Evolutionary conservation across 2,888 invertebrate species (phyloP).

Genomic region (Leptopilina myrica): DNA sequence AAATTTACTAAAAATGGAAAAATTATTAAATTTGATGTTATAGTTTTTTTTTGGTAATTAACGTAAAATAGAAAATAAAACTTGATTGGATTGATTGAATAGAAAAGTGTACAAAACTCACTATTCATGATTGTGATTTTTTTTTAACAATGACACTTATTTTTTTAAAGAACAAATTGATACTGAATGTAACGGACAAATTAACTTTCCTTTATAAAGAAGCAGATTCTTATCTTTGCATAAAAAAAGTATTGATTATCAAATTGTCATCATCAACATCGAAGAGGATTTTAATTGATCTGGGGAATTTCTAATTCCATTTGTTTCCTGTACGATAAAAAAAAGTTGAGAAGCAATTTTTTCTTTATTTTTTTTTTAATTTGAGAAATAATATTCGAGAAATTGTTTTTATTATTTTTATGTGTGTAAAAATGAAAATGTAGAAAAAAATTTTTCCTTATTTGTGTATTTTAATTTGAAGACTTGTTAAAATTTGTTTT

Average conservation of each 20-base stretch:
- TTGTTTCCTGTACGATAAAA: slow-evolving; percentile 15
- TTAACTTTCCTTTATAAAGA: slow-evolving; percentile 17
- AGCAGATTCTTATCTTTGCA: slow-evolving; percentile 1
- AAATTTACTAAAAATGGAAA: too few relatives aligned
- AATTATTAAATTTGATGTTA: too few relatives aligned
- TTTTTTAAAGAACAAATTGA: background rate
- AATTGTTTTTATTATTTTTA: too few relatives aligned
- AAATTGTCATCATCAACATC: slow-evolving; percentile 13
- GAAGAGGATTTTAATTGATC: slow-evolving; percentile 10
- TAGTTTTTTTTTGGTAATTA: too few relatives aligned
- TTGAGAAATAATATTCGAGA: too few relatives aligned
- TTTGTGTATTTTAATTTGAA: too few relatives aligned
- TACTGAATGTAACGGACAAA: background rate
- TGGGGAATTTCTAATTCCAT: background rate
- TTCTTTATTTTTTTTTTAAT: background rate
- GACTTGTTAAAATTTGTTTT: too few relatives aligned
- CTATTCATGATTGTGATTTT: slow-evolving; percentile 21
- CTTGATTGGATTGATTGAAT: too few relatives aligned
- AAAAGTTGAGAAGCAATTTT: background rate
- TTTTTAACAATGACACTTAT: slow-evolving; percentile 3
- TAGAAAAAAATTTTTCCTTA: too few relatives aligned
- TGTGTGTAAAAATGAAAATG: too few relatives aligned
- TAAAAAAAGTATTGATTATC: slow-evolving; percentile 25
- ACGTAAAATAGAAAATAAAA: too few relatives aligned
- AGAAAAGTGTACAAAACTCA: background rate